A percentile compares a stretch with the other conserved stretches of the same genome.
Conservation (phyloP, 2,888 invertebrate species). For the Trachelus troglodyta region DNA sequence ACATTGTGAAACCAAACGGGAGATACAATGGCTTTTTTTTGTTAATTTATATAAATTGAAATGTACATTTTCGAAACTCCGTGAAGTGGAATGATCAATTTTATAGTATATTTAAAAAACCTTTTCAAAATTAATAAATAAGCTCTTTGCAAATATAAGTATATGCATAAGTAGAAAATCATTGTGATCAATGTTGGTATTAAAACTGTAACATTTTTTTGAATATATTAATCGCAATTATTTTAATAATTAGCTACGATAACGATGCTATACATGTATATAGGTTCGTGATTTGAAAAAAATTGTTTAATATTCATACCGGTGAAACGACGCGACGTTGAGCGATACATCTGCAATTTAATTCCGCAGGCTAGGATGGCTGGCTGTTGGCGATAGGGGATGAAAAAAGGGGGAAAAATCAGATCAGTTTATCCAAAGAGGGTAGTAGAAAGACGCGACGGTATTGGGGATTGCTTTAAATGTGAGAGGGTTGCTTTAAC, state of each 20-base stretch:
- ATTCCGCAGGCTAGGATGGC: not conserved
- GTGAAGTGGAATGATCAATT: too few species aligned
- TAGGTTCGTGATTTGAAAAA: not conserved
- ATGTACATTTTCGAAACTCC: too few species aligned
- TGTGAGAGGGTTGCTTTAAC: not conserved
- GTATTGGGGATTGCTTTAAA: not conserved
- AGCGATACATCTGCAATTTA: not conserved
- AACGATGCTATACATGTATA: too few species aligned
- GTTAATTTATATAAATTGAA: too few species aligned
- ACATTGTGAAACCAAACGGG: not conserved
- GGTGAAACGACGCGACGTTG: not conserved
- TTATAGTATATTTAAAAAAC: not conserved
- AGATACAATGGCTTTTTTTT: not conserved
- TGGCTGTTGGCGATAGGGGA: not conserved
- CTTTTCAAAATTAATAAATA: not conserved
- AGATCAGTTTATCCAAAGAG: not conserved
- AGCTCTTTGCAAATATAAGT: too few species aligned
- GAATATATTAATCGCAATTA: too few species aligned
- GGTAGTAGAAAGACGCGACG: not conserved
- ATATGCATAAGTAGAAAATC: too few species aligned
- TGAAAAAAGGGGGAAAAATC: not conserved
- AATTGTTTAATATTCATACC: not conserved
- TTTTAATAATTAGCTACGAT: too few species aligned
- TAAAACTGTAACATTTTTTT: too few species aligned
- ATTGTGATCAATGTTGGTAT: too few species aligned